Base-by-base conservation (phyloP, 2,888 invertebrate species). In the Tipula unca region DNA sequence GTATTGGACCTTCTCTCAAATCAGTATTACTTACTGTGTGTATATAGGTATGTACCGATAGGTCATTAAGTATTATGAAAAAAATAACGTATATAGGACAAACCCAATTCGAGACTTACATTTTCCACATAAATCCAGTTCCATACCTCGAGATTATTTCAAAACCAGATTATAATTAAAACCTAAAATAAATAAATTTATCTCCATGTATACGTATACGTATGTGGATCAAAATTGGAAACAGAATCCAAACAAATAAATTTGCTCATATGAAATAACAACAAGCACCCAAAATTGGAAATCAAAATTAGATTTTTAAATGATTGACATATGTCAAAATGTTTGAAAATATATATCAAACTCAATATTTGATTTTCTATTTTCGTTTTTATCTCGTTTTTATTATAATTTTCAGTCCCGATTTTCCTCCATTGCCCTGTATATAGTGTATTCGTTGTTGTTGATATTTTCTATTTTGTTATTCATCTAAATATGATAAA, bases 301-400 rank as follows among this genome's bases (percentile, higher is more conserved):
- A 69, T 69, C 69, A 69, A 69, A 69, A 69, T 69, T 69, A 69
- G 69, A 69, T 69, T 69, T 69, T 69, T 25, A 69, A 69, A 69
- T 69, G 69, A 69, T 69, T 69, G 69, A 69, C 69, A 69, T 25
- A 69, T 69, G 69, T 69, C 69, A 69, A 69, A 48, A 48, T 48
- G 8, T 48, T 48, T 48, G 0, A 48, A 48, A 69, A 69, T 69
- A 25, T 69, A 69, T 69, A 69, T 69, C 69, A 69, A 69, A 69
- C 69, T 69, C 69, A 69, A 69, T 69, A 69, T 69, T 69, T 69
- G 69, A 69, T 69, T 69, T 69, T 69, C 69, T 69, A 69, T 69
- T 69, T 54, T 54, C 25, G 20, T 54, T 54, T 54, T 54, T 54
- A 10, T 69, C 25, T 69, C 25, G 20, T 69, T 69, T 69, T 69